Evolutionary conservation across 2,797 vertebrate genomes (phyloP).

Genomic region (Apogon hyalosoma): DNA sequence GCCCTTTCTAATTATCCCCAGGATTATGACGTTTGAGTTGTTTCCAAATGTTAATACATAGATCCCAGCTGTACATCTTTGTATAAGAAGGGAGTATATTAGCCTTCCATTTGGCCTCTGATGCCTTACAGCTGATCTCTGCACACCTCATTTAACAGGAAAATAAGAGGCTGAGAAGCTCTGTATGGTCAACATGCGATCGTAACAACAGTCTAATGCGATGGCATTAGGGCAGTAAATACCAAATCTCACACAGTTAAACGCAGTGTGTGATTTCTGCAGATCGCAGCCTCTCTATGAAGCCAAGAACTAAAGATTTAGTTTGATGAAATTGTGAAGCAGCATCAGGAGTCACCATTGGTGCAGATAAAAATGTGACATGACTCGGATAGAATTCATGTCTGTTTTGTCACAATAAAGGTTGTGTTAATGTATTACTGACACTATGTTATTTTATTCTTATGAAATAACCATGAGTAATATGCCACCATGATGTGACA

Average conservation of each 20-base stretch:
- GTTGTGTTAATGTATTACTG: no score
- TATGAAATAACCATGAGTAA: no score
- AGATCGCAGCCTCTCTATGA: slow-evolving; percentile 22
- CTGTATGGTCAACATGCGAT: slow-evolving; percentile 44
- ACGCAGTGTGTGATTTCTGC: neutral
- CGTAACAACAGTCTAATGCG: slow-evolving; percentile 52
- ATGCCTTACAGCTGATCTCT: slow-evolving; percentile 77
- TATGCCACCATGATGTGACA: no score
- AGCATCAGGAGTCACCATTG: no score
- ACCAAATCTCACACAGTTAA: slow-evolving; percentile 46
- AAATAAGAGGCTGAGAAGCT: slow-evolving; percentile 59
- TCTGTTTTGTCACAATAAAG: no score
- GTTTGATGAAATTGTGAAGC: no score
- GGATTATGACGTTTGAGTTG: slow-evolving; percentile 71
- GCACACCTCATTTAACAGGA: slow-evolving; percentile 76
- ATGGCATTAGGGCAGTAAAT: slow-evolving; percentile 57
- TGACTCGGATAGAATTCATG: no score
- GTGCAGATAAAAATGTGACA: no score
- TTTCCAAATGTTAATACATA: slow-evolving; percentile 69
- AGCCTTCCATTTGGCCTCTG: slow-evolving; percentile 70
- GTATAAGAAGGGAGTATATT: slow-evolving; percentile 59
- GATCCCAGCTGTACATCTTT: slow-evolving; percentile 68
- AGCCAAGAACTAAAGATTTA: no score
- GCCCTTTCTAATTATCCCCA: slow-evolving; percentile 74
- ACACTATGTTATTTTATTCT: no score